These are phyloP conservation scores for Mormoops blainvillei DNA, from an alignment of 2,113 vertebrate species.

Conservation along the genomic window DNA sequence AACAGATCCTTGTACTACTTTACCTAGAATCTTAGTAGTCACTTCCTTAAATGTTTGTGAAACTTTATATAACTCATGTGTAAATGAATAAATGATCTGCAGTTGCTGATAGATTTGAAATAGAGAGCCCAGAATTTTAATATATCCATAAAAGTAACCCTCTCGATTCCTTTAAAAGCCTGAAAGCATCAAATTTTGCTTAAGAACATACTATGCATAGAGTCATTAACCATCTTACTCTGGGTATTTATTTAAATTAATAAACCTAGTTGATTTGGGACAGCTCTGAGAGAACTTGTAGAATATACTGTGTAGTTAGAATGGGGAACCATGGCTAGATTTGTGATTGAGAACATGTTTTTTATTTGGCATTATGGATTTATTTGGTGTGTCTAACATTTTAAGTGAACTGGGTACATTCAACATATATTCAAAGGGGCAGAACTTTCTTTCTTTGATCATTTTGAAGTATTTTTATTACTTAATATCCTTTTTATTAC, in stretches of 20 bases:
- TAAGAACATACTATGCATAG: background rate
- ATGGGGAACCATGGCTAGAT: no score
- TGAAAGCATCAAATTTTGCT: background rate
- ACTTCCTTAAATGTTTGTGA: background rate
- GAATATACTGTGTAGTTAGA: background rate
- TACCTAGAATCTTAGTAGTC: background rate
- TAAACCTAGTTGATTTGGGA: background rate
- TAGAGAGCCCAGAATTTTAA: background rate
- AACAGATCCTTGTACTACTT: background rate
- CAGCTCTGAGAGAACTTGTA: background rate
- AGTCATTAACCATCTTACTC: background rate
- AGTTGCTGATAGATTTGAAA: background rate
- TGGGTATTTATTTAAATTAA: background rate
- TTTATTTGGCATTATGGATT: background rate
- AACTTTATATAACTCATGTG: background rate
- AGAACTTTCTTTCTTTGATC: background rate
- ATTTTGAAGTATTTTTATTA: conserved; percentile 3
- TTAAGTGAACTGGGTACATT: background rate
- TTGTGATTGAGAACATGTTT: background rate
- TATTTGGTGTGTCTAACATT: background rate
- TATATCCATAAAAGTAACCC: background rate
- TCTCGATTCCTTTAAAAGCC: background rate
- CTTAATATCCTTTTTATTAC: background rate
- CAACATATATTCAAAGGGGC: background rate
- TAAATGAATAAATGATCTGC: background rate